Percentiles rank a stretch among this genome's conserved stretches.
Conservation (phyloP, 2,888 invertebrate genomes). For the Drosophila formosana region DNA sequence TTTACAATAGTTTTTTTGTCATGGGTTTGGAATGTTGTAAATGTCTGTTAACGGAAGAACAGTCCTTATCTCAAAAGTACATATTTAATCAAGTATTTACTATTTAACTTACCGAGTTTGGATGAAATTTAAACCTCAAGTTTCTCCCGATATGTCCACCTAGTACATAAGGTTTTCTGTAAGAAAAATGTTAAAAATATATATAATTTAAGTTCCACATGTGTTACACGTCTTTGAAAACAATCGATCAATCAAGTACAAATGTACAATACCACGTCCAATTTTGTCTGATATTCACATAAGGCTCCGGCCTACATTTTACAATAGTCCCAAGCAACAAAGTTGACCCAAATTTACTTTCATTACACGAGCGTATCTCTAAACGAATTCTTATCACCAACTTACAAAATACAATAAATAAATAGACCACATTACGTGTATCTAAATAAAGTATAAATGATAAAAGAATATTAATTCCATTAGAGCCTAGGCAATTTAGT, state of each 20-base stretch:
- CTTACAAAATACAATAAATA: slow-evolving; percentile 15
- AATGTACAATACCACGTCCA: slow-evolving; percentile 7
- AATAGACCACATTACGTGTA: slow-evolving; percentile 21
- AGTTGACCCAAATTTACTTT: slow-evolving; percentile 37
- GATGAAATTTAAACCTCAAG: slow-evolving; percentile 13
- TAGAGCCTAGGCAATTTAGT: slow-evolving; percentile 11
- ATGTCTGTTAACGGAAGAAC: neutral
- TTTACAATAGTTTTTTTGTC: neutral
- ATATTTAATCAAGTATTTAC: neutral
- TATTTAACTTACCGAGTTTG: slow-evolving; percentile 47
- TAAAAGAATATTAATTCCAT: slow-evolving; percentile 20
- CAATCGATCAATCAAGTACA: slow-evolving; percentile 37
- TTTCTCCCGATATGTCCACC: slow-evolving; percentile 54
- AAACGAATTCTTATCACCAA: slow-evolving; percentile 34
- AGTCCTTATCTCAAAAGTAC: neutral
- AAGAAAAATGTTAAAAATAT: slow-evolving; percentile 29
- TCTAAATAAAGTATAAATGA: slow-evolving; percentile 47
- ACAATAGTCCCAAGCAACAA: slow-evolving; percentile 1
- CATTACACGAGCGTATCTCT: slow-evolving; percentile 1
- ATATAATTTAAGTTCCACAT: neutral
- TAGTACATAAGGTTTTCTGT: slow-evolving; percentile 50
- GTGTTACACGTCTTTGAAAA: neutral
- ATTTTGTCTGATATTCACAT: neutral
- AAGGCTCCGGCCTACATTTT: slow-evolving; percentile 7
- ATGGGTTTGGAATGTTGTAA: neutral